Evolutionary conservation across 2,113 vertebrate genomes (phyloP), one percentile per base, ranked within the genome.

Genomic region (Dissostichus mawsoni): DNA sequence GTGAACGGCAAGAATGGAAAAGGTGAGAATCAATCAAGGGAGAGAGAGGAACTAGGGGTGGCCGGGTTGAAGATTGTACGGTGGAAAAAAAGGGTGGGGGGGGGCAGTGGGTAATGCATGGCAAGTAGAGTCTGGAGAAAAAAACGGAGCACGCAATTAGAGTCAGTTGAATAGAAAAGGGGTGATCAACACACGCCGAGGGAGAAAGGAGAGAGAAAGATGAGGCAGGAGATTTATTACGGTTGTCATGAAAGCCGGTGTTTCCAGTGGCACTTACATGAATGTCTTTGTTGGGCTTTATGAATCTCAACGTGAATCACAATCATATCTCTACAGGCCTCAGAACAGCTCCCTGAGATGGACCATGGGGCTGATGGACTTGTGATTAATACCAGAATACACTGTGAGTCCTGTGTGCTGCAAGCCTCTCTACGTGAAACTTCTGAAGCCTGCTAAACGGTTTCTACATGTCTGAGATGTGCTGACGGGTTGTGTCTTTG

Each of bases 21-120:
- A 94, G 94, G 94, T 94, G 93, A 94, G 77, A 94, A 93, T 93
- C 93, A 94, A 94, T 94, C 93, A 93, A 75, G 66, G 80, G 66
- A 86, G 87, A 88, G 78, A 78, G 83, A 86, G 87, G 80, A 90
- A 85, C 77, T 68, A 25, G 73, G 66, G 82, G 76, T 55, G 70
- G 86, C 69, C 47, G 55, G 74, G 74, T 68, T 83, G 78, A 80
- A 85, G 85, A 86, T 82, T 86, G 91, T 92, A 86, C 87, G 25
- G 87, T 63, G 68, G 56, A 53, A 78, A 81, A 79, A 41, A 61
- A 5, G 33, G 41, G 13, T 33, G 41, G 57, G 66, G 29, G 76
- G 70, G 23, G 25, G 20, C 1, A 16, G 52, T 0, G 50, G 73
- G 85, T 80, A 89, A 92, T 91, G 88, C 82, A 85, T 87, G 84